Evolutionary conservation across 2,888 invertebrate genomes (phyloP).

Genomic region (Eurytoma adleriae): DNA sequence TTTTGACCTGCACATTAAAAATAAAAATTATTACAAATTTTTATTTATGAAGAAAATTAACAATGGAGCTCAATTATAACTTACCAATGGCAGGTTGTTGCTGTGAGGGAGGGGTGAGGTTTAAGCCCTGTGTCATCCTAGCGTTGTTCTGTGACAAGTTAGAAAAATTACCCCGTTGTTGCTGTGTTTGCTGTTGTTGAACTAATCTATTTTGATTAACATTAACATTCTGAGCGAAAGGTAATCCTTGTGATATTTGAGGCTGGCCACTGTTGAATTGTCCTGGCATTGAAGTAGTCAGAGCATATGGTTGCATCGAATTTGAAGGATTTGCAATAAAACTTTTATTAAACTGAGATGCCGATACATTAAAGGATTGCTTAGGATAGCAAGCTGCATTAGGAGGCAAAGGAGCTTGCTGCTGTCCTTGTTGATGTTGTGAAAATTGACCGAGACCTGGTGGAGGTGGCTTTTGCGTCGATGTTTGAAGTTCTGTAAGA

Average conservation of each 20-base stretch:
- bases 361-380: conserved; percentile 68
- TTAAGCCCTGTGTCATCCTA: conserved; percentile 46
- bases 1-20: conserved; percentile 39
- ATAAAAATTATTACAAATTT: conserved; percentile 10
- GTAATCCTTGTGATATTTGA: conserved; percentile 53
- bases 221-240: conserved; percentile 28
- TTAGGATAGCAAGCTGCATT: conserved; percentile 62
- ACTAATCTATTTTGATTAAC: conserved; percentile 57
- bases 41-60: neutral
- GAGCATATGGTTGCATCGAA: conserved; percentile 42
- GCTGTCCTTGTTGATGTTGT: conserved; percentile 14
- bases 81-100: conserved; percentile 39
- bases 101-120: conserved; percentile 41
- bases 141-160: conserved; percentile 42
- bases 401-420: conserved; percentile 49
- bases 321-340: conserved; percentile 61
- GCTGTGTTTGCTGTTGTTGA: conserved; percentile 44
- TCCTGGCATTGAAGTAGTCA: conserved; percentile 54
- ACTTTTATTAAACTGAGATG: conserved; percentile 69
- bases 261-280: conserved; percentile 59
- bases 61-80: neutral
- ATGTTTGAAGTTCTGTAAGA: conserved; percentile 38
- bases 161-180: conserved; percentile 39
- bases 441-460: conserved; percentile 42
- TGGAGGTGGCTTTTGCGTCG: conserved; percentile 47